phyloP scores from a whole-genome alignment of 2,888 invertebrate genomes.

The Gortyna flavago region DNA sequence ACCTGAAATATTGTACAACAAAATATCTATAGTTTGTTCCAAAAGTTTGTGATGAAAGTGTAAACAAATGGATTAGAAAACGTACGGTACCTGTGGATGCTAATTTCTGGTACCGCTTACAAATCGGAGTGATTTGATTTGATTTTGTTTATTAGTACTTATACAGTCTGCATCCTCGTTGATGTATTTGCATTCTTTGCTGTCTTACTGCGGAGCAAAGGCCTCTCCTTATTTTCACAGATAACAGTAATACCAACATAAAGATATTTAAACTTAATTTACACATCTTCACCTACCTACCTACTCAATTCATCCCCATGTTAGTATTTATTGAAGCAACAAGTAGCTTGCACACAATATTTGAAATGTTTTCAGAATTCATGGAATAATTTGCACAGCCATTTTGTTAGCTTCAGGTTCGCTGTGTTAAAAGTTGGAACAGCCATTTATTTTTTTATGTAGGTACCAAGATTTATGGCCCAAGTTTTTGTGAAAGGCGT shows the following conservation, averaged over 20 bases:
- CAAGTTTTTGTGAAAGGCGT: slow-evolving; percentile 25
- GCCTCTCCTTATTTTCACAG: background rate
- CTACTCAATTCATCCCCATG: background rate
- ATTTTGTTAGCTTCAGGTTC: slow-evolving; percentile 16
- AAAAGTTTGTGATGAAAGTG: background rate
- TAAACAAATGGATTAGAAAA: background rate
- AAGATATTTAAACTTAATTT: background rate
- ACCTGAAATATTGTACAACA: background rate
- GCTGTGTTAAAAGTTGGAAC: slow-evolving; percentile 15
- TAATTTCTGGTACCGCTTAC: background rate
- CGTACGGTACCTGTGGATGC: background rate
- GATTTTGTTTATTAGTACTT: background rate
- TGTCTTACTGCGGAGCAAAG: background rate
- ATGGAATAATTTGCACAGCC: background rate
- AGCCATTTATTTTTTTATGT: slow-evolving; percentile 32
- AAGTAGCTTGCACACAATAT: slow-evolving; percentile 20
- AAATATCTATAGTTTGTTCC: background rate
- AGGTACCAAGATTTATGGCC: slow-evolving; percentile 36
- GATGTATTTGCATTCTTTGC: background rate
- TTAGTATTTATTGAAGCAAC: slow-evolving; percentile 21
- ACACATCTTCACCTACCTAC: background rate
- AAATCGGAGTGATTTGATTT: background rate
- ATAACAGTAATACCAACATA: background rate
- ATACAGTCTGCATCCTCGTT: background rate
- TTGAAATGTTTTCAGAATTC: slow-evolving; percentile 5